phyloP scores from a whole-genome alignment of 2,113 vertebrate species.

The Tauraco erythrolophus region DNA sequence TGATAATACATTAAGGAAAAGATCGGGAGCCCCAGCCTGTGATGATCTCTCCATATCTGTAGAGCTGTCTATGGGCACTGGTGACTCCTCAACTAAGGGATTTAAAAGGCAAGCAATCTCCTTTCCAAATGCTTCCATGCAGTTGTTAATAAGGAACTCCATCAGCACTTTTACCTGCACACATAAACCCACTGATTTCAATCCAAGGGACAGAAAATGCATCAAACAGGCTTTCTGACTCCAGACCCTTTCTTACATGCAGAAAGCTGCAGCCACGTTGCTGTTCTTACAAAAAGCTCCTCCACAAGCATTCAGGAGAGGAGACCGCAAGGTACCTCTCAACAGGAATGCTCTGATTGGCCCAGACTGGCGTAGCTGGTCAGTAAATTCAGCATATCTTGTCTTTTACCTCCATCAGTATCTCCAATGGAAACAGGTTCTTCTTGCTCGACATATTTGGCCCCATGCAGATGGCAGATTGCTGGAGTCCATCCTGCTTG shows the following conservation, averaged over 20 bases:
- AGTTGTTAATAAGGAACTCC: slow-evolving; percentile 86
- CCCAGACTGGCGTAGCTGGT: background rate
- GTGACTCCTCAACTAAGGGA: slow-evolving; percentile 72
- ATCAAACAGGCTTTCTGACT: background rate
- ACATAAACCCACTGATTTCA: background rate
- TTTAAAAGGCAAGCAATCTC: slow-evolving; percentile 73
- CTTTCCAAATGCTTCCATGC: slow-evolving; percentile 84
- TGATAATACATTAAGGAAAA: background rate
- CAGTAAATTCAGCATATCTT: slow-evolving; percentile 59
- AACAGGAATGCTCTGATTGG: background rate
- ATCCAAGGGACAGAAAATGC: background rate
- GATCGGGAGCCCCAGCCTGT: background rate
- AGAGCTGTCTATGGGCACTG: slow-evolving; percentile 65
- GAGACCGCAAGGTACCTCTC: background rate
- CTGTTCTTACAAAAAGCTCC: background rate
- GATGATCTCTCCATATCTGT: slow-evolving; percentile 29
- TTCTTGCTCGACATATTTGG: slow-evolving; percentile 81
- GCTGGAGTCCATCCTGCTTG: slow-evolving; percentile 84
- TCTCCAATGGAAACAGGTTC: slow-evolving; percentile 62
- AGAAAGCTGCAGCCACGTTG: background rate
- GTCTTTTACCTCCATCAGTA: slow-evolving; percentile 68
- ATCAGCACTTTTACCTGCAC: slow-evolving; percentile 81
- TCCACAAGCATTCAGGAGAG: background rate
- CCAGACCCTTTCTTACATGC: background rate
- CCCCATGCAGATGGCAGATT: slow-evolving; percentile 85